Evolutionary conservation across 2,113 vertebrate genomes (phyloP).

Genomic region (Phyllostomus discolor): DNA sequence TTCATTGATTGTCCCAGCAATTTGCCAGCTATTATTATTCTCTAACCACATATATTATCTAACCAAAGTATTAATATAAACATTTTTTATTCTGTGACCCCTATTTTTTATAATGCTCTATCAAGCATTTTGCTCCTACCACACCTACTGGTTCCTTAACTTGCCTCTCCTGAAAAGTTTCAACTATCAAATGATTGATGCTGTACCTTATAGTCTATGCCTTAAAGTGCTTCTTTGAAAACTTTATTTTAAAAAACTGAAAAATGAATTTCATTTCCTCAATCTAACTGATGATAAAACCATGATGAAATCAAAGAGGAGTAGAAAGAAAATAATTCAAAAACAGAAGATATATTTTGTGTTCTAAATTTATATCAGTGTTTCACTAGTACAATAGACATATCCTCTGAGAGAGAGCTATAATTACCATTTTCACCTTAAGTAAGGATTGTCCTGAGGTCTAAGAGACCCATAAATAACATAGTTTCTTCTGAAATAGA

Average conservation of each 20-base stretch:
- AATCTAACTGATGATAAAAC: not conserved
- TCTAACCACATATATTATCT: not conserved
- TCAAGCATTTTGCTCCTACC: not conserved
- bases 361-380: not conserved
- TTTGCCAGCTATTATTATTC: not conserved
- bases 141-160: not conserved
- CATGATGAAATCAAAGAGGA: slow-evolving; percentile 10
- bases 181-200: not conserved
- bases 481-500: not conserved
- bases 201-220: not conserved
- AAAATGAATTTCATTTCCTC: not conserved
- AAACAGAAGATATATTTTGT: not conserved
- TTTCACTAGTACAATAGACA: not conserved
- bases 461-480: not conserved
- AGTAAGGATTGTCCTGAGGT: not conserved
- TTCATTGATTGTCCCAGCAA: slow-evolving; percentile 18
- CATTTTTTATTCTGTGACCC: not conserved
- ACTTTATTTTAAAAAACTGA: not conserved
- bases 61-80: not conserved
- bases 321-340: not conserved
- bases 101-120: not conserved
- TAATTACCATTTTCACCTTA: slow-evolving; percentile 16
- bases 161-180: not conserved
- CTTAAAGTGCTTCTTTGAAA: not conserved
- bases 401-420: slow-evolving; percentile 20